phyloP scores from a whole-genome alignment of 2,888 invertebrate species.

The Ornithoptera alexandrae region DNA sequence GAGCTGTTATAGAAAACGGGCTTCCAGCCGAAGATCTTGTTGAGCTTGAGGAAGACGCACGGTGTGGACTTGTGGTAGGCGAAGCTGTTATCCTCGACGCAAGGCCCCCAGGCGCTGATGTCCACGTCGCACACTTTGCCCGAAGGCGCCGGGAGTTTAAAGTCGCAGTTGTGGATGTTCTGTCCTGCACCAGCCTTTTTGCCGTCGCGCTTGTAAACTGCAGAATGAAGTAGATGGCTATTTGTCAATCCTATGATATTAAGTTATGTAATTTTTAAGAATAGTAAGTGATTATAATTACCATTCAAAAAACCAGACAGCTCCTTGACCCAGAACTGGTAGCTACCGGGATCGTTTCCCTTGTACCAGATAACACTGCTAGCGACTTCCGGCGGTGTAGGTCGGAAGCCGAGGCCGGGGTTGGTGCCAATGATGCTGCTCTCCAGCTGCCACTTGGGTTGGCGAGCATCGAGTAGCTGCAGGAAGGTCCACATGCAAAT shows the following conservation, averaged over 20 bases:
- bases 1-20: conserved; percentile 90
- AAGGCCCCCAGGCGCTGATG: conserved; percentile 88
- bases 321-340: conserved; percentile 88
- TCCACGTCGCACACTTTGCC: conserved; percentile 94
- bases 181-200: conserved; percentile 86
- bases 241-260: too few species aligned
- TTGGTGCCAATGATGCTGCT: conserved; percentile 95
- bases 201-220: conserved; percentile 87
- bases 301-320: conserved; percentile 88
- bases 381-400: conserved; percentile 92
- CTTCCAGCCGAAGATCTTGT: conserved; percentile 95
- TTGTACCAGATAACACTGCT: conserved; percentile 98
- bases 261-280: too few species aligned
- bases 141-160: conserved; percentile 83
- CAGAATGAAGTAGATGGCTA: too few species aligned
- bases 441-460: conserved; percentile 93
- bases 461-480: conserved; percentile 92
- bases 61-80: conserved; percentile 96
- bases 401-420: conserved; percentile 97
- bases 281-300: conserved; percentile 60
- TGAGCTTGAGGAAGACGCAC: conserved; percentile 96
- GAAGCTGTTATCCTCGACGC: conserved; percentile 90
- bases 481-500: conserved; percentile 97
- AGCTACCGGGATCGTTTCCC: conserved; percentile 87
- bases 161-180: conserved; percentile 88